phyloP scores from a whole-genome alignment of 2,797 vertebrate genomes.

The Sebastes vulpes region DNA sequence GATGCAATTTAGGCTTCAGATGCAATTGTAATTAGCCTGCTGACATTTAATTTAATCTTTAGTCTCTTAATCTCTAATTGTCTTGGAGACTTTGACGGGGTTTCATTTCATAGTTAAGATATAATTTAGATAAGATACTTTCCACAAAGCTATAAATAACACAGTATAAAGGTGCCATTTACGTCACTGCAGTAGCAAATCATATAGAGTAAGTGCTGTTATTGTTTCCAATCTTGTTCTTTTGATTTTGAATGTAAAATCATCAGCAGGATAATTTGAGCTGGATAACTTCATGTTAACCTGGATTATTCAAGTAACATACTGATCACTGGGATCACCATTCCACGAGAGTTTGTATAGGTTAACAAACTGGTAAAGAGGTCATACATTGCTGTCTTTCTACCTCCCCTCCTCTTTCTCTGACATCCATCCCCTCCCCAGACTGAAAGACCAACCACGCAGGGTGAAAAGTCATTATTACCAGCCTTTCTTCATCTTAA shows the following conservation, averaged over 20 bases:
- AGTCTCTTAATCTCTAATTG: slow-evolving; percentile 17
- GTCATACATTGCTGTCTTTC: neutral
- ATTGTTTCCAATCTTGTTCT: neutral
- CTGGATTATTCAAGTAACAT: neutral
- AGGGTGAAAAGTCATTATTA: slow-evolving; percentile 61
- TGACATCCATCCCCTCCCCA: slow-evolving; percentile 29
- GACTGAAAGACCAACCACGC: slow-evolving; percentile 29
- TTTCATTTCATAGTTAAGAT: slow-evolving; percentile 28
- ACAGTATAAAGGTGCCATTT: neutral
- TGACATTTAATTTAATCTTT: slow-evolving; percentile 32
- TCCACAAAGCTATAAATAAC: neutral
- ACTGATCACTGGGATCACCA: neutral
- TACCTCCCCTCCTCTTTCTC: neutral
- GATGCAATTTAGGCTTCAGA: slow-evolving; percentile 4
- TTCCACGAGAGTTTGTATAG: neutral
- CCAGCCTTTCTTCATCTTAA: slow-evolving; percentile 65
- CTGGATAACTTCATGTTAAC: neutral
- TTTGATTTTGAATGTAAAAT: neutral
- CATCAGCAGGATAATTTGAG: neutral
- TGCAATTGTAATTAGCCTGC: slow-evolving; percentile 31
- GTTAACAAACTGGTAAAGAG: neutral
- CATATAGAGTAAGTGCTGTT: neutral
- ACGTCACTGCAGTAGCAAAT: neutral
- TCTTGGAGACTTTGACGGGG: neutral
- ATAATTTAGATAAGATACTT: slow-evolving; percentile 37